Conservation (phyloP, 2,113 vertebrate genomes). For the Scartelaos histophorus region DNA sequence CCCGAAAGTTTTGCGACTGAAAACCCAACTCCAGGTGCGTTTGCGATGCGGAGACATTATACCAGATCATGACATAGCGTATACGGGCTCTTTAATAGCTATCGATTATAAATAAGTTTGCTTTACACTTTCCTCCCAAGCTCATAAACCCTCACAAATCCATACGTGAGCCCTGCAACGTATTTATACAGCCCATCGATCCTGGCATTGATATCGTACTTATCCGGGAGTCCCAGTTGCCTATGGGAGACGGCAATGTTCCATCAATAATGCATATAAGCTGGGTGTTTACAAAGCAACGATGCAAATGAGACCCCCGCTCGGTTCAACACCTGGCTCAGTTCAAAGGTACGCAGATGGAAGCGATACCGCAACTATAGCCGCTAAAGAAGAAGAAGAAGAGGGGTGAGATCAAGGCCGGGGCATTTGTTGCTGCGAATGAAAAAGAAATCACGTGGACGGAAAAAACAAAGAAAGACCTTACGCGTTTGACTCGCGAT, state of each 20-base stretch:
- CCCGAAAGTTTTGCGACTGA: no score
- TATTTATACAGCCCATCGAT: background rate
- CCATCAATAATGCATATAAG: slow-evolving; percentile 29
- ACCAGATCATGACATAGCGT: background rate
- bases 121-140: background rate
- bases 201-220: background rate
- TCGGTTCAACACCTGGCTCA: slow-evolving; percentile 30
- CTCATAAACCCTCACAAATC: background rate
- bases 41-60: no score
- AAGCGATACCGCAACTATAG: slow-evolving; percentile 1
- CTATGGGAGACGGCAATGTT: slow-evolving; percentile 12
- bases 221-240: background rate
- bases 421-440: slow-evolving; percentile 25
- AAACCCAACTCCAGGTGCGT: no score
- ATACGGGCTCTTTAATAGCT: background rate
- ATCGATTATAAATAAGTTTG: background rate
- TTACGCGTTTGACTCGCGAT: slow-evolving; percentile 38
- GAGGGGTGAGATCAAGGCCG: slow-evolving; percentile 7
- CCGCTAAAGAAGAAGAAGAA: background rate
- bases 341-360: slow-evolving; percentile 33
- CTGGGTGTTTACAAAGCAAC: slow-evolving; percentile 29
- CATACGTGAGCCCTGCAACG: background rate
- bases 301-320: slow-evolving; percentile 47
- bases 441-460: slow-evolving; percentile 9
- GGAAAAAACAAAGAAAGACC: slow-evolving; percentile 7